Base-by-base conservation (phyloP, 2,113 vertebrate genomes). In the Eulemur macaco region DNA sequence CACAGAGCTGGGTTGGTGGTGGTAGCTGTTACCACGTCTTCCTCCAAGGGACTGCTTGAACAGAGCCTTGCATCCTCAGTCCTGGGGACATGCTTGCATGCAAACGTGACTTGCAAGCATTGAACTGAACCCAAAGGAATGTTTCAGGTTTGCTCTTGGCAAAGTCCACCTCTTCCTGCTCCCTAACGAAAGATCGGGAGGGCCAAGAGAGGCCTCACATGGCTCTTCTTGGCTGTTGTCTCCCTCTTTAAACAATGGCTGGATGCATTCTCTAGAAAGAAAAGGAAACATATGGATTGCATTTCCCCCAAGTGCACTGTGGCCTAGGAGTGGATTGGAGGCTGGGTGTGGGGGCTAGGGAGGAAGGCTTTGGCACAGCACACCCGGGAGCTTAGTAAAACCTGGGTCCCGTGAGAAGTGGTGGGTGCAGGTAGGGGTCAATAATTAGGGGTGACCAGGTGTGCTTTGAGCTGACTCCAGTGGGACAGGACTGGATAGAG, bases 241-340 rank as follows among this genome's bases (percentile, higher is more conserved):
- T 97, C 89, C 39, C 78, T 97, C 93, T 97, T 97, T 97, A 97
- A 97, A 97, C 96, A 97, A 96, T 97, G 96, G 83, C 80, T 97
- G 96, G 98, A 97, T 95, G 96, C 50, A 0, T 84, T 96, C 89
- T 95, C 89, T 93, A 95, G 83, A 91, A 96, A 97, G 83, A 95
- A 97, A 95, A 96, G 92, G 97, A 97, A 98, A 96, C 97, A 98
- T 97, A 96, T 97, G 98, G 97, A 95, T 95, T 98, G 86, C 95
- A 97, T 98, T 98, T 97, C 95, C 83, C 94, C 84, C 47, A 89
- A 97, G 71, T 91, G 76, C 89, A 77, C 91, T 66, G 69, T 91
- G 86, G 89, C 92, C 95, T 92, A 81, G 39, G 95, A 91, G 34
- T 80, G 50, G 39, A 74, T 25, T 76, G 86, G 92, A 91, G 89